Evolutionary conservation across 37 sponge, comb jelly and placozoan species (phyloP).

Genomic region (Amphimedon queenslandica): DNA sequence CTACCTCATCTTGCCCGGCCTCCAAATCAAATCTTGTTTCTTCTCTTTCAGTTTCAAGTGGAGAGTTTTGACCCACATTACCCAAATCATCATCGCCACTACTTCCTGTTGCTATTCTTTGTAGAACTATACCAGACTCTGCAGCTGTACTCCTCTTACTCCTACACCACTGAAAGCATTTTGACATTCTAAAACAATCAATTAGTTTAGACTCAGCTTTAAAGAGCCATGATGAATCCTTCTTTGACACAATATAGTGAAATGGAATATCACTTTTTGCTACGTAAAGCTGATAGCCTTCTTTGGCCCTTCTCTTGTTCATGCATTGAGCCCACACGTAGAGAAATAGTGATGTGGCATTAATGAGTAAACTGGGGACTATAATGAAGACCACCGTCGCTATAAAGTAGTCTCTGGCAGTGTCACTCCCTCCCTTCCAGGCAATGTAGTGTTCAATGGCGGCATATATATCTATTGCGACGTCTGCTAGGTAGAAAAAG

Average conservation of each 20-base stretch:
- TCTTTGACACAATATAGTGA: too few relatives aligned
- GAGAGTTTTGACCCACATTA: neutral
- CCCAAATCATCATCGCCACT: too few relatives aligned
- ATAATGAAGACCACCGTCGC: conserved; percentile 57
- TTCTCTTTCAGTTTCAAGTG: neutral
- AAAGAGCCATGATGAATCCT: too few relatives aligned
- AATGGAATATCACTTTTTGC: too few relatives aligned
- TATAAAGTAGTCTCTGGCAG: conserved; percentile 26
- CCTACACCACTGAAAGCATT: too few relatives aligned
- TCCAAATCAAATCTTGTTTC: neutral
- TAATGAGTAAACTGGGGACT: conserved; percentile 33
- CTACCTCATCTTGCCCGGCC: too few relatives aligned
- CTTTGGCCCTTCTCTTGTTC: neutral
- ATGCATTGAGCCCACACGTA: conserved; percentile 50
- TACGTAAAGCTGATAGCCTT: too few relatives aligned
- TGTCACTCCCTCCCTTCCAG: conserved; percentile 22
- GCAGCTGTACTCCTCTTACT: too few relatives aligned
- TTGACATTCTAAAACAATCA: too few relatives aligned
- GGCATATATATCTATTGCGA: conserved; percentile 41
- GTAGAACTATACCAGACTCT: too few relatives aligned
- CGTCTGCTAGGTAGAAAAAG: conserved; percentile 39
- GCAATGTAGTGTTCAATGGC: conserved; percentile 35
- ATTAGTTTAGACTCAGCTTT: too few relatives aligned
- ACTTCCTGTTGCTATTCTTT: too few relatives aligned
- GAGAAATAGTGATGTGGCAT: conserved; percentile 46